Evolutionary conservation across 2,888 invertebrate genomes (phyloP).

Genomic region (Myathropa florea): DNA sequence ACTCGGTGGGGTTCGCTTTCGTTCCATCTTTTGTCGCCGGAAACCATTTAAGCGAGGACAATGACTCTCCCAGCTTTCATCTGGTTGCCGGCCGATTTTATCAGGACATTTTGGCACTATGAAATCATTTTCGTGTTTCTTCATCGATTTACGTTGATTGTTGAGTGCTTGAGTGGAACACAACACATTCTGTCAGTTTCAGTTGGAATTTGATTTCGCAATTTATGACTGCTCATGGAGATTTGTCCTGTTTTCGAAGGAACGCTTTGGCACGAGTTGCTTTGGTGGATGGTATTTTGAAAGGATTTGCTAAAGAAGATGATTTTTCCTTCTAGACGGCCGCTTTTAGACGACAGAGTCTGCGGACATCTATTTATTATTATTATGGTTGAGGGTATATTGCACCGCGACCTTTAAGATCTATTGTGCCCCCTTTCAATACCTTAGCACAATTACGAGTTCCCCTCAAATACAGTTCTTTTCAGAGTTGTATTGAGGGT

Average conservation of each 20-base stretch:
- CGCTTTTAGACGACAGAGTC: too few species aligned
- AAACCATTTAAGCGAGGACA: not conserved
- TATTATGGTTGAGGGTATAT: too few species aligned
- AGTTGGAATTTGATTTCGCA: not conserved
- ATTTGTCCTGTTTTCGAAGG: not conserved
- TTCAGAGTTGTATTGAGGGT: too few species aligned
- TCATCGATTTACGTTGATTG: not conserved
- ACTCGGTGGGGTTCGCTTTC: not conserved
- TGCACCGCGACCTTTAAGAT: too few species aligned
- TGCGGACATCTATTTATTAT: too few species aligned
- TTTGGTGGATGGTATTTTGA: too few species aligned
- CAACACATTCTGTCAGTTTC: not conserved
- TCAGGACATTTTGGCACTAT: constrained; percentile 20
- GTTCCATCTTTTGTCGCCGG: not conserved
- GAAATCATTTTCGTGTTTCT: constrained; percentile 12
- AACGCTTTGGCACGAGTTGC: not conserved
- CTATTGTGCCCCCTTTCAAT: too few species aligned
- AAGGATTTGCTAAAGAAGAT: too few species aligned
- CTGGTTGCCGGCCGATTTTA: constrained; percentile 1
- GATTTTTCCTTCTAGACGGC: too few species aligned
- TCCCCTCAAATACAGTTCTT: too few species aligned
- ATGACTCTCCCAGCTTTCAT: not conserved
- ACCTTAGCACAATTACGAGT: too few species aligned
- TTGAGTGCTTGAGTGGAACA: not conserved
- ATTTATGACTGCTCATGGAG: not conserved